Conservation (phyloP, 64 coral and sea anemone species). For the Catalaphyllia jardinei region DNA sequence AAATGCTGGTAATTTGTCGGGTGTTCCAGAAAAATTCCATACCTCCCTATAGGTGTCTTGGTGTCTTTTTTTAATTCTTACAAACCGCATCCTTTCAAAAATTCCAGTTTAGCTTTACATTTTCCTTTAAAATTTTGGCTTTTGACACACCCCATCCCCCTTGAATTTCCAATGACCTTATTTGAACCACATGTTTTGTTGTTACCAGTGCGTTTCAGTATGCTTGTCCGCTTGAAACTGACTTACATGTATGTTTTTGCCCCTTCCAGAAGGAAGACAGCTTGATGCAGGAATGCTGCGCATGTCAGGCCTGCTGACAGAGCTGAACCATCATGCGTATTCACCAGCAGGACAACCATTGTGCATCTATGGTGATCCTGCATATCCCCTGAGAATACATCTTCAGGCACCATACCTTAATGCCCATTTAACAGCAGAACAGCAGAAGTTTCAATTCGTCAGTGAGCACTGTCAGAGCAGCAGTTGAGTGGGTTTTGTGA, state of each 20-base stretch:
- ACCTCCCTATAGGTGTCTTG: too few relatives aligned
- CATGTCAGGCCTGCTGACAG: constrained; percentile 12
- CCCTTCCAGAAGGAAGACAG: background rate
- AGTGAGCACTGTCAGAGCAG: background rate
- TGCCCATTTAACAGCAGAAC: background rate
- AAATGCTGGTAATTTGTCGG: too few relatives aligned
- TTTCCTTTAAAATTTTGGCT: too few relatives aligned
- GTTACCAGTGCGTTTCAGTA: too few relatives aligned
- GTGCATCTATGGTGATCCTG: constrained; percentile 27
- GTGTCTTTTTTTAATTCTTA: too few relatives aligned
- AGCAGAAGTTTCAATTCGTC: constrained; percentile 5
- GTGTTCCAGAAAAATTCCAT: too few relatives aligned
- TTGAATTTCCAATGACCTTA: too few relatives aligned
- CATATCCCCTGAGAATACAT: constrained; percentile 20
- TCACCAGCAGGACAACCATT: background rate
- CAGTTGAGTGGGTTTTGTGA: constrained; percentile 22
- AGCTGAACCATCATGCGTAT: background rate
- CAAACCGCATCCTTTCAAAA: too few relatives aligned
- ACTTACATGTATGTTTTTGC: constrained; percentile 1
- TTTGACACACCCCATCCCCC: too few relatives aligned
- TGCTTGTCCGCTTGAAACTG: too few relatives aligned
- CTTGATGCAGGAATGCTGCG: constrained; percentile 17
- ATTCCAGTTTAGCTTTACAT: too few relatives aligned
- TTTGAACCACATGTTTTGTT: too few relatives aligned
- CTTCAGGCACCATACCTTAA: background rate